Conservation (phyloP, 1,140 invertebrate genomes). For the Drosophila bocki region DNA sequence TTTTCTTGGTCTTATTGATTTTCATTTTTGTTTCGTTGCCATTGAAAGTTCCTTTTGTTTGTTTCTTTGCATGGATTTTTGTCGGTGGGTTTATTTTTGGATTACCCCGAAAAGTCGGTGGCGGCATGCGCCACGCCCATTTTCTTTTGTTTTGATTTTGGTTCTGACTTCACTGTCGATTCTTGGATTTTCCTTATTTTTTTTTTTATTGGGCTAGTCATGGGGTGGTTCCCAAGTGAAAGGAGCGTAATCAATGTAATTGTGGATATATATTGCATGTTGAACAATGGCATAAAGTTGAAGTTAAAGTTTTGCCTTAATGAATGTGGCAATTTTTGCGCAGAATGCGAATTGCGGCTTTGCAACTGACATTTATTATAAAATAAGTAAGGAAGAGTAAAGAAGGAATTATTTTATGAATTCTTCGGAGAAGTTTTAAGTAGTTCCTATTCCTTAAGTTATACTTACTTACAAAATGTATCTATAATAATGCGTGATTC, state of each 20-base stretch:
- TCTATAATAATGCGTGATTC: too few relatives aligned
- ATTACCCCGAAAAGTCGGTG: slow-evolving; percentile 50
- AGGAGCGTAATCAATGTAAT: slow-evolving; percentile 51
- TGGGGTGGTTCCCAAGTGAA: slow-evolving; percentile 13
- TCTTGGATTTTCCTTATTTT: slow-evolving; percentile 7
- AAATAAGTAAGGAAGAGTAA: background rate
- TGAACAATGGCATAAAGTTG: slow-evolving; percentile 27
- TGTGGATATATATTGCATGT: slow-evolving; percentile 50
- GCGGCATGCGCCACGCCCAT: slow-evolving; percentile 42
- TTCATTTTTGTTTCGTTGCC: slow-evolving; percentile 55
- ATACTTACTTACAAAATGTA: background rate
- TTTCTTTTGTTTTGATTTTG: slow-evolving; percentile 52
- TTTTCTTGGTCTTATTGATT: slow-evolving; percentile 60
- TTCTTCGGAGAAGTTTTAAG: background rate
- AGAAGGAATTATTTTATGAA: background rate
- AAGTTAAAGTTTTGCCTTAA: slow-evolving; percentile 44
- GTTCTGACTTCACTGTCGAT: slow-evolving; percentile 35
- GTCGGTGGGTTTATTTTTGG: slow-evolving; percentile 60
- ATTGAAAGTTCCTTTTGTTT: slow-evolving; percentile 67
- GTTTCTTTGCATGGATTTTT: slow-evolving; percentile 24
- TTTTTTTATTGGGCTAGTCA: background rate
- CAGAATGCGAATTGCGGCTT: slow-evolving; percentile 12
- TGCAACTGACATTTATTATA: background rate
- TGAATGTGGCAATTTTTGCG: slow-evolving; percentile 41
- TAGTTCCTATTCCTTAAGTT: background rate